Evolutionary conservation across 2,797 vertebrate genomes (phyloP).

Genomic region (Buphagus erythrorhynchus): DNA sequence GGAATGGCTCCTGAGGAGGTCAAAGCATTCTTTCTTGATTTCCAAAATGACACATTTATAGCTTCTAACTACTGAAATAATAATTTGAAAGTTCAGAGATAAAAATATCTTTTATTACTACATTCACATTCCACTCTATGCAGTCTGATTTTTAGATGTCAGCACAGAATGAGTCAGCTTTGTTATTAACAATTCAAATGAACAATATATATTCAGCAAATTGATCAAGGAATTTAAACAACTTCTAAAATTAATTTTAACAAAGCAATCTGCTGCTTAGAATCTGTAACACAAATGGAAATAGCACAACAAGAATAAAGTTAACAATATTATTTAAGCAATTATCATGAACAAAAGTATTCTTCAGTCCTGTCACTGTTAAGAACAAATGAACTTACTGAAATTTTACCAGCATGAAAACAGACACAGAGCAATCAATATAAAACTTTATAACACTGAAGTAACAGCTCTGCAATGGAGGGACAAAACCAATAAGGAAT

Average conservation of each 20-base stretch:
- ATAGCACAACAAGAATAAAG: background rate
- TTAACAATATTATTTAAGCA: background rate
- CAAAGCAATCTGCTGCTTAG: background rate
- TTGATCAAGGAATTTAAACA: background rate
- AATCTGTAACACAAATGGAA: background rate
- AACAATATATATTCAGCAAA: background rate
- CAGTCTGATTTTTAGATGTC: background rate
- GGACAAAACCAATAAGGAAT: background rate
- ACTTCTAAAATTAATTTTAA: background rate
- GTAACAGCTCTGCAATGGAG: background rate
- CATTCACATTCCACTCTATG: background rate
- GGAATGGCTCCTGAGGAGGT: background rate
- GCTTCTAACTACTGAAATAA: background rate
- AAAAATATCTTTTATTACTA: constrained; percentile 1
- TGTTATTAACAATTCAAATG: background rate
- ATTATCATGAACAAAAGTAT: background rate
- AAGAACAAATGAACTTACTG: background rate
- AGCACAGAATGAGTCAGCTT: background rate
- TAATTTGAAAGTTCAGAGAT: background rate
- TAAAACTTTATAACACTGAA: background rate
- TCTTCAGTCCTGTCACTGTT: background rate
- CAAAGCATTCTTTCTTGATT: background rate
- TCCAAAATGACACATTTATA: background rate
- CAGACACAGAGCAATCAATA: background rate
- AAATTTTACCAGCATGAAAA: background rate